Percentiles rank a stretch among this genome's conserved stretches.
phyloP scores from a whole-genome alignment of 1,140 invertebrate genomes.

The Pogonus chalceus region DNA sequence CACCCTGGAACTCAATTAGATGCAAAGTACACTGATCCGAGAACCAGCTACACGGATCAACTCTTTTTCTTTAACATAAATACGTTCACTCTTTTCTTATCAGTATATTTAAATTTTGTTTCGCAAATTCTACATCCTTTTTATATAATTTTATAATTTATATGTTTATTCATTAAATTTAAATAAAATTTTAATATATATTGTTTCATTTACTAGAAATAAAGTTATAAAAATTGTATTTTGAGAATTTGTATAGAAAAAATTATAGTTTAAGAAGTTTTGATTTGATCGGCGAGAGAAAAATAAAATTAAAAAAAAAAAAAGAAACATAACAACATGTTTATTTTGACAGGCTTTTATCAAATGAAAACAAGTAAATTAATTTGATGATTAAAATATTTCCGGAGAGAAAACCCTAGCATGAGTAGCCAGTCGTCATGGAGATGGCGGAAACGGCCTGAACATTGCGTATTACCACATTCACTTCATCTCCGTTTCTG shows the following conservation, averaged over 20 bases:
- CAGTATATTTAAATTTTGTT: constrained; percentile 7
- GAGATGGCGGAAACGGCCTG: background rate
- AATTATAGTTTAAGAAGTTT: too few species aligned
- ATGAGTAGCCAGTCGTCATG: too few species aligned
- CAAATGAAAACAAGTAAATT: too few species aligned
- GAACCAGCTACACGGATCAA: constrained; percentile 7
- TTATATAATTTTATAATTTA: background rate
- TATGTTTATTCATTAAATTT: background rate
- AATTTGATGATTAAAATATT: background rate
- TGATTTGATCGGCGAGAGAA: too few species aligned
- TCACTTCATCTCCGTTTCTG: too few species aligned
- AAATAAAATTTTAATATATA: too few species aligned
- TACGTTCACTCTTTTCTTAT: constrained; percentile 1
- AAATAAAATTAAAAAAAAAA: too few species aligned
- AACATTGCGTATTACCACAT: background rate
- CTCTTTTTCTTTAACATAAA: constrained; percentile 1
- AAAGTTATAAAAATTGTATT: too few species aligned
- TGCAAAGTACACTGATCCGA: constrained; percentile 18
- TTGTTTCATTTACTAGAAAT: too few species aligned
- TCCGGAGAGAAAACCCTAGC: background rate
- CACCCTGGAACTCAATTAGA: constrained; percentile 26
- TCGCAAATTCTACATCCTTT: background rate
- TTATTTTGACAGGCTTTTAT: too few species aligned
- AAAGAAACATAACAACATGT: too few species aligned
- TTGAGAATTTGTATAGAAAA: too few species aligned